phyloP scores from a whole-genome alignment of 2,888 invertebrate genomes.

The Tipula confusa region DNA sequence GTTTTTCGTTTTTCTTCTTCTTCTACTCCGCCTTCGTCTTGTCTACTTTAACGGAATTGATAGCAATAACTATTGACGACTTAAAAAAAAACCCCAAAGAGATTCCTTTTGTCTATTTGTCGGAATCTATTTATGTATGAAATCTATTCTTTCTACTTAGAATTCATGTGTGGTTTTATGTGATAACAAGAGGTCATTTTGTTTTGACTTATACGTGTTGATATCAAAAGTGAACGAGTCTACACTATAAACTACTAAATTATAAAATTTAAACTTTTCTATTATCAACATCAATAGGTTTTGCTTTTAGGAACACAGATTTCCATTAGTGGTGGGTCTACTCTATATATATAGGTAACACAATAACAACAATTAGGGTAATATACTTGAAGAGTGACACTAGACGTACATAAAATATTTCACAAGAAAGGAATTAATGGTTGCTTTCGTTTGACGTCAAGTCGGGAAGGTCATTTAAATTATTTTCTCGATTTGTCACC shows the following conservation, averaged over 20 bases:
- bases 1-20: neutral
- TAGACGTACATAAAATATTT: neutral
- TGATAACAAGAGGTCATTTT: slow-evolving; percentile 25
- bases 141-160: neutral
- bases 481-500: neutral
- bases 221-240: neutral
- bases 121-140: neutral
- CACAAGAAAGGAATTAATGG: neutral
- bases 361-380: neutral
- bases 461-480: neutral
- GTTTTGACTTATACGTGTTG: slow-evolving; percentile 25
- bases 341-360: neutral
- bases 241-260: neutral
- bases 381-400: neutral
- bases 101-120: slow-evolving; percentile 14
- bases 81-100: neutral
- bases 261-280: neutral
- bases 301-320: neutral
- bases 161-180: slow-evolving; percentile 3
- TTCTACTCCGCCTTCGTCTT: too few species aligned
- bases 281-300: slow-evolving; percentile 25
- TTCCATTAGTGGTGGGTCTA: neutral
- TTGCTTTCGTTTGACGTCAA: neutral
- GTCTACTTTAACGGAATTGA: slow-evolving; percentile 20
- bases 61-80: slow-evolving; percentile 20